Base-by-base conservation (phyloP, 92 coral and sea anemone genomes). In the Nematostella vectensis region DNA sequence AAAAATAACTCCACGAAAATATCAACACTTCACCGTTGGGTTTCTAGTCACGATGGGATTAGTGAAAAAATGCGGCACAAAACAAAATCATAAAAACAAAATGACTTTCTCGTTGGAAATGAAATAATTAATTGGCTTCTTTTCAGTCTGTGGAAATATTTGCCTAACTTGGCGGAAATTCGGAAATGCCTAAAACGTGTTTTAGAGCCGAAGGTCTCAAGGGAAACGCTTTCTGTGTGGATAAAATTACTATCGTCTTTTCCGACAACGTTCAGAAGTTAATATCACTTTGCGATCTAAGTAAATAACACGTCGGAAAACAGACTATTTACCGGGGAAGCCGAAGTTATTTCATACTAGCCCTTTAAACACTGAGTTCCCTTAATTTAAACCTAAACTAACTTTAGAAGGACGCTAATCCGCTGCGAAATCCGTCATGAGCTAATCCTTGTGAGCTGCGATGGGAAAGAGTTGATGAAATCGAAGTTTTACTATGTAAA, bases 221-320 rank as follows among this genome's bases (percentile, higher is more conserved):
- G 57, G 21, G 36, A 39, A 1, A 3, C 8, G 48, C n/a, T 11
- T 52, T 6, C 51, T 10, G 23, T 45, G 51, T 45, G 9, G 9
- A 45, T 45, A 45, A 45, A 45, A 45, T 45, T 45, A 45, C 18
- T 45, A 45, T 45, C 18, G 18, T 6, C 21, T 17, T 11, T 45
- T 45, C 21, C 51, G 11, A 17, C 9, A 4, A 10, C 4, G 18
- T 4, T 11, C 23, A 10, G 51, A 45, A 45, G 11, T 50, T 55
- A 55, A 66, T 66, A 66, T 66, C 72, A 44, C 38, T 44, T 66
- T 66, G 54, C 50, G 19, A 24, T 13, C 31, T 39, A 47, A 55
- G 63, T 55, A 66, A 66, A 66, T 63, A 66, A 27, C 4, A 66
- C 17, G 60, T 66, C 72, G 72, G 72, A 66, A 66, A n/a, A 55